A percentile compares a stretch with the other conserved stretches of the same genome.
Evolutionary conservation across 2,888 invertebrate species (phyloP).

Genomic region (Hypercompe scribonia): DNA sequence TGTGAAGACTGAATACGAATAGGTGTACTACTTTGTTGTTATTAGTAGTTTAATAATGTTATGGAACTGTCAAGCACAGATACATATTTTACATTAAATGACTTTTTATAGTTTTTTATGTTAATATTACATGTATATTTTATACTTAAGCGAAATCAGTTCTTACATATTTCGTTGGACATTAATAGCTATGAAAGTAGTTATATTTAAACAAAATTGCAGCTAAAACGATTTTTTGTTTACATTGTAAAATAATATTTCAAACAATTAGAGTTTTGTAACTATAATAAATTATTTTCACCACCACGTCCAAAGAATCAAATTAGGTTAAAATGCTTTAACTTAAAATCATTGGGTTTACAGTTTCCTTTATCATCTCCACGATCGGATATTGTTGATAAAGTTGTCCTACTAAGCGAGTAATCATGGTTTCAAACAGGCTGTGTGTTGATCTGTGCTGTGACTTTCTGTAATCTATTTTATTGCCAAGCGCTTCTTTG

Average conservation of each 20-base stretch:
- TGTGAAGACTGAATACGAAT: conserved; percentile 81
- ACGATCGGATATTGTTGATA: background rate
- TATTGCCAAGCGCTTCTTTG: background rate
- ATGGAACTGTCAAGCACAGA: conserved; percentile 39
- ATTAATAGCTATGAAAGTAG: background rate
- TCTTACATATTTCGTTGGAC: conserved; percentile 6
- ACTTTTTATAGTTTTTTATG: conserved; percentile 40
- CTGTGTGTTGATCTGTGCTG: background rate
- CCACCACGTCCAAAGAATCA: background rate
- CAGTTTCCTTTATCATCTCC: background rate
- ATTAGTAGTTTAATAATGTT: conserved; percentile 50
- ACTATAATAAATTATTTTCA: background rate
- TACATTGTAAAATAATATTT: background rate
- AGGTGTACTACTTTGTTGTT: conserved; percentile 57
- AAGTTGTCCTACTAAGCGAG: background rate
- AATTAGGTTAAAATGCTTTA: background rate
- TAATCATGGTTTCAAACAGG: background rate
- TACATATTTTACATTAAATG: conserved; percentile 29
- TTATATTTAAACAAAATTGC: background rate
- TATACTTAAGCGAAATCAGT: conserved; percentile 10
- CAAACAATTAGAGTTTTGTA: background rate
- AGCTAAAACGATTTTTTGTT: background rate
- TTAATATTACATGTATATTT: conserved; percentile 39
- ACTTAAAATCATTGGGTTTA: no score
- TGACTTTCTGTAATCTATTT: background rate